phyloP scores from a whole-genome alignment of 2,888 invertebrate genomes.

The Perizoma flavofasciatum region DNA sequence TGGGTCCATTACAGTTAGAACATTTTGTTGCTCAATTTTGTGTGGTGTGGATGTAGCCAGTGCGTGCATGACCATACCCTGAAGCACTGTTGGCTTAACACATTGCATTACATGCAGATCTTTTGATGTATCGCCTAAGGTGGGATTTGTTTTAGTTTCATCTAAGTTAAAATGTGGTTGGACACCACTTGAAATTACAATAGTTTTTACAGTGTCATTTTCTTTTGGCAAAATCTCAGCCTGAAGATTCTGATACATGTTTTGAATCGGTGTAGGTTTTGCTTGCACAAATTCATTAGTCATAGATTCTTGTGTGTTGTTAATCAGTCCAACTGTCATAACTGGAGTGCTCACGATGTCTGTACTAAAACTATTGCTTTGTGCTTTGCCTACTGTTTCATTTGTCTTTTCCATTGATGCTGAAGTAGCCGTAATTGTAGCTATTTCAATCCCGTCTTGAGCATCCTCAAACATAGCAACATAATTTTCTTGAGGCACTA shows the following conservation, averaged over 20 bases:
- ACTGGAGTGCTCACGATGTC: conserved; percentile 3
- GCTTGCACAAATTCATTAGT: conserved; percentile 2
- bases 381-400: conserved; percentile 3
- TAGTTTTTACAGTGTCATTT: conserved; percentile 54
- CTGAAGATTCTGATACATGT: conserved; percentile 39
- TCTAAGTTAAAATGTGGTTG: conserved; percentile 45
- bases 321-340: conserved; percentile 1
- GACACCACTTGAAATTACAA: conserved; percentile 63
- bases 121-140: conserved; percentile 7
- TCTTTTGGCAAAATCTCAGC: conserved; percentile 34
- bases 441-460: conserved; percentile 59
- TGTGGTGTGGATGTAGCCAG: conserved; percentile 72
- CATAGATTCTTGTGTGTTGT: conserved; percentile 13
- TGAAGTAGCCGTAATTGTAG: conserved; percentile 10
- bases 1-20: conserved; percentile 19
- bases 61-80: conserved; percentile 46
- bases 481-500: conserved; percentile 43
- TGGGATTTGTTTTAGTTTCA: conserved; percentile 10
- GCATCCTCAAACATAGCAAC: conserved; percentile 64
- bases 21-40: conserved; percentile 42
- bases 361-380: conserved; percentile 8
- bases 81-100: conserved; percentile 31
- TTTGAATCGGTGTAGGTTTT: conserved; percentile 28
- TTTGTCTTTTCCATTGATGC: neutral
- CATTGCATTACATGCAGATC: conserved; percentile 28